Evolutionary conservation across 1,140 invertebrate genomes (phyloP), one percentile per base, ranked within the genome.

Genomic region (Vanessa atalanta): DNA sequence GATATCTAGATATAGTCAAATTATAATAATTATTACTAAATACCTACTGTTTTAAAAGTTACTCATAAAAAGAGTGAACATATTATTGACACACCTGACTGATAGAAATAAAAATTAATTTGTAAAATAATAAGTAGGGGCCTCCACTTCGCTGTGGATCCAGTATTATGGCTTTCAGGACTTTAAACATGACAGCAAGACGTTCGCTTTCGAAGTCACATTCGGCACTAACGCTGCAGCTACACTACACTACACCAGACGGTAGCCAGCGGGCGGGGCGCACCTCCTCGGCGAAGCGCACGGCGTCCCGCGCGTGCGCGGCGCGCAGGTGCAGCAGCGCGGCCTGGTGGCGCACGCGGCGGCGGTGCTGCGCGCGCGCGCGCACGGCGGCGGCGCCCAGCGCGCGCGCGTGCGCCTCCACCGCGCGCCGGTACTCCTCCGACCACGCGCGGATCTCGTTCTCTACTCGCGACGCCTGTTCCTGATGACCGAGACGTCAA

Each of bases 231-330:
- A n/a, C n/a, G n/a, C n/a, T n/a, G n/a, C n/a, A n/a, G n/a, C n/a
- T n/a, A n/a, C n/a, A n/a, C n/a, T n/a, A n/a, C n/a, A n/a, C n/a
- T n/a, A n/a, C n/a, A n/a, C n/a, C n/a, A n/a, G n/a, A n/a, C n/a
- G n/a, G n/a, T n/a, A n/a, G n/a, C 26, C 5, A 31, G 26, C 2
- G 26, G 13, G 0, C 8, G 48, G 15, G 13, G 5, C 48, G 48
- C 70, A 96, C 89, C 82, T 96, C 95, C 69, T 95, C 95, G 53
- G 94, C 90, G 51, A 96, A 94, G 23, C 91, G 87, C 60, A 95
- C 93, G 13, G 95, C 94, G 75, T 95, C 93, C 9, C 86, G 78
- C 0, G 93, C 93, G 43, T 94, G 90, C n/a, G 85, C 77, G 0
- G 90, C 84, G n/a, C 88, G 85, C 76, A 88, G 85, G 16, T 93